Base-by-base conservation (phyloP, 2,113 vertebrate genomes). In the Pheucticus melanocephalus region DNA sequence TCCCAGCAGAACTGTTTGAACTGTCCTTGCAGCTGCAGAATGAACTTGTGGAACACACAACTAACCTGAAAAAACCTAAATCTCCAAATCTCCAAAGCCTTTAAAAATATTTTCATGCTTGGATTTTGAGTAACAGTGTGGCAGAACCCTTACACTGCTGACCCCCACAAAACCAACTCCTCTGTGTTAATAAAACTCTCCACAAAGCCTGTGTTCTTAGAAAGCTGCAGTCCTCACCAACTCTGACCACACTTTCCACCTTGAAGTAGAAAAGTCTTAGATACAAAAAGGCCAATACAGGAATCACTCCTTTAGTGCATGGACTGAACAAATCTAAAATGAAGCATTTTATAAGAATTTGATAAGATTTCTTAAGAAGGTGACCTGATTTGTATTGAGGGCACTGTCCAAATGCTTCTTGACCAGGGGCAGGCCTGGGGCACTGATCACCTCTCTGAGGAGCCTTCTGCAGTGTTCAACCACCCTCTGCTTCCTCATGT, bases 31-130 rank as follows among this genome's bases (percentile, higher is more conserved):
- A 78, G 40, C 2, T 33, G 33, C 39, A 71, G 30, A 75, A 78
- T 12, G 30, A 0, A 0, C 11, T 61, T 9, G 8, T 64, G 35
- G n/a, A 82, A 33, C 22, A 15, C 44, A 8, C 6, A 60, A 54
- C 17, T 17, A 11, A 10, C 30, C 37, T 56, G 12, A 21, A 85
- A 78, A 33, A 71, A 56, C 6, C 37, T 61, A 89, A 76, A 57
- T 3, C 9, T 3, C 27, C 33, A 30, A 54, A 82, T 31, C 33
- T 45, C 73, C n/a, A 59, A 93, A 87, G 65, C 12, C 14, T 70
- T 79, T 10, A 17, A 35, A 68, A 68, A 7, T 4, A 40, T 6
- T 72, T 68, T 56, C 11, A 53, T 39, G 54, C 60, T 78, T 94
- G 39, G 37, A 42, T 54, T 72, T 31, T 39, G 14, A 88, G 42